These are phyloP conservation scores for Argopecten irradians DNA, from an alignment of 1,140 invertebrate species.

Conservation along the genomic window DNA sequence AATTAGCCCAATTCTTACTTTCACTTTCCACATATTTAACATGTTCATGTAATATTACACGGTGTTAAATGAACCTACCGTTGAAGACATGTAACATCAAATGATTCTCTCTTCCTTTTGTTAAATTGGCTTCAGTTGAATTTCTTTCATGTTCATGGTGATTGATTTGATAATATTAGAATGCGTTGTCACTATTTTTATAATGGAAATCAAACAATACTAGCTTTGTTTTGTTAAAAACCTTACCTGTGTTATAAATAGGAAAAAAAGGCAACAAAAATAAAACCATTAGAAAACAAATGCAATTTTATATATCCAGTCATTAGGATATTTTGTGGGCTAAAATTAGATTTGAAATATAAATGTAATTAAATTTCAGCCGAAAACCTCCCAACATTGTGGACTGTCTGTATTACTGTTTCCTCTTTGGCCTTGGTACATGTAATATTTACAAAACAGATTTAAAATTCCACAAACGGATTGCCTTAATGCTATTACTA, in stretches of 20 bases:
- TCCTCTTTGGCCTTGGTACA: neutral
- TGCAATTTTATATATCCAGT: neutral
- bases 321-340: neutral
- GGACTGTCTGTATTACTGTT: neutral
- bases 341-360: neutral
- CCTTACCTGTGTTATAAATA: no score
- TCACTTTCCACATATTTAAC: conserved; percentile 18
- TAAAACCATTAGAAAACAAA: neutral
- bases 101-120: neutral
- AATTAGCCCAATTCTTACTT: conserved; percentile 22
- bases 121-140: neutral
- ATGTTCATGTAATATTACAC: conserved; percentile 8
- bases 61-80: neutral
- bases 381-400: neutral
- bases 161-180: neutral
- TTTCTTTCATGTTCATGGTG: neutral
- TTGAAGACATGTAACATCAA: neutral
- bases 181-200: neutral
- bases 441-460: conserved; percentile 17
- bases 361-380: neutral
- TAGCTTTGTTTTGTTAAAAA: neutral
- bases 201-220: neutral
- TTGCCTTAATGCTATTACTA: conserved; percentile 13
- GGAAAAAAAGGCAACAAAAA: neutral
- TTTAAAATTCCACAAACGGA: conserved; percentile 22